Evolutionary conservation across 2,888 invertebrate genomes (phyloP), one percentile per base, ranked within the genome.

Genomic region (Sturmia bella): DNA sequence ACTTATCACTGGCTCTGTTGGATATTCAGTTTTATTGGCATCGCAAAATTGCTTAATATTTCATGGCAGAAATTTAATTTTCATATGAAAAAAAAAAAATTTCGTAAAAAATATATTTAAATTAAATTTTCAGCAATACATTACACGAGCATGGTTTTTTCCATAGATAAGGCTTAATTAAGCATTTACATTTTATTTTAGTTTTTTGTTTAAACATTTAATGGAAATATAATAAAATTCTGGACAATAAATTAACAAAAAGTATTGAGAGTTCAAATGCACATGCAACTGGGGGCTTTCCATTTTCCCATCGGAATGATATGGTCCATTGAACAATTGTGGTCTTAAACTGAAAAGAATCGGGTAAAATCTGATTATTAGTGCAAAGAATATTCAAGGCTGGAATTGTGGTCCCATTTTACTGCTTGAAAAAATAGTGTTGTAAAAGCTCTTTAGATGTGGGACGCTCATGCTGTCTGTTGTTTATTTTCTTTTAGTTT

Each of bases 191-290:
- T 41, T 50, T 13, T 6, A 1, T 32, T 43, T 12, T 41, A 39
- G 15, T 32, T 54, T 63, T 45, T 15, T 3, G 32, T 7, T 32
- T 32, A 32, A 32, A 54, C 27, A 27, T 15, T 61, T 37, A 73
- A 56, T 54, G 41, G 21, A 37, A 63, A 63, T 24, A 45, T 24
- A 45, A 73, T 56, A 63, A 54, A 63, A 50, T 41, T 59, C 45
- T 13, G 37, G 17, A 27, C 13, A 70, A 19, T 6, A 39, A 27
- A 19, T 54, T 6, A 12, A 39, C 48, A 57, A 24, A 17, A 12
- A 27, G 4, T 9, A 32, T 1, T 7, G 1, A 13, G 6, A 12
- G 9, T 48, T 2, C 0, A 17, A 12, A 50, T 21, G 1, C 5
- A 32, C 7, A 7, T 1, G 3, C 7, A 3, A 3, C 5, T 32